Evolutionary conservation across 1,140 invertebrate genomes (phyloP).

Genomic region (Sinella curviseta): DNA sequence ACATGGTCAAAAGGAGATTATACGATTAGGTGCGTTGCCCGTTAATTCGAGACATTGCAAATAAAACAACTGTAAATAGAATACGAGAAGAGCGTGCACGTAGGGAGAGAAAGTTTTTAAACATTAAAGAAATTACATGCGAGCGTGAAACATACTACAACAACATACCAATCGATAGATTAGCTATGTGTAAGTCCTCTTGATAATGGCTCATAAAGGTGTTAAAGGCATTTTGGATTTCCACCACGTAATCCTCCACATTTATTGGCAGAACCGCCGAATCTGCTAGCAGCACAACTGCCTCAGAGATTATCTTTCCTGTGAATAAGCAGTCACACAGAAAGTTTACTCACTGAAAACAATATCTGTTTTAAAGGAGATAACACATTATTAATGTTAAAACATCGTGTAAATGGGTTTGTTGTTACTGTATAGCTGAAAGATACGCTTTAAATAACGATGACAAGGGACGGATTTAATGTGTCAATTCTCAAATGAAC

Average conservation of each 20-base stretch:
- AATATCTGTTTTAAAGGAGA: neutral
- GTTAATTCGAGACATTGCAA: no score
- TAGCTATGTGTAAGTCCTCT: constrained; percentile 46
- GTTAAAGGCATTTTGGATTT: constrained; percentile 46
- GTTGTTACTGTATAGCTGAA: no score
- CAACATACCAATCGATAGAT: constrained; percentile 48
- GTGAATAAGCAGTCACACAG: constrained; percentile 4
- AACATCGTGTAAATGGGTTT: no score
- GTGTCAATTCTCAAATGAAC: no score
- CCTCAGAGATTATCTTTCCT: constrained; percentile 45
- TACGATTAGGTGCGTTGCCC: no score
- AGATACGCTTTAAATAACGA: no score
- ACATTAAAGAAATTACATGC: no score
- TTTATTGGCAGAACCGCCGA: constrained; percentile 48
- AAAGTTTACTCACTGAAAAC: neutral
- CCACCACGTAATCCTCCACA: constrained; percentile 47
- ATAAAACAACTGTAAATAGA: no score
- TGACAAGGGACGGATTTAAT: no score
- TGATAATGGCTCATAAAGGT: constrained; percentile 44
- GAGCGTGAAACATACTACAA: neutral
- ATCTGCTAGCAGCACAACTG: constrained; percentile 46
- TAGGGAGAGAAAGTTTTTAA: no score
- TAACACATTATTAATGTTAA: neutral
- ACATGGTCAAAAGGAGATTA: no score
- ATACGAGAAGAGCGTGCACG: no score